Evolutionary conservation across 2,113 vertebrate genomes (phyloP), one percentile per base, ranked within the genome.

Genomic region (Orientallactaga bullata): DNA sequence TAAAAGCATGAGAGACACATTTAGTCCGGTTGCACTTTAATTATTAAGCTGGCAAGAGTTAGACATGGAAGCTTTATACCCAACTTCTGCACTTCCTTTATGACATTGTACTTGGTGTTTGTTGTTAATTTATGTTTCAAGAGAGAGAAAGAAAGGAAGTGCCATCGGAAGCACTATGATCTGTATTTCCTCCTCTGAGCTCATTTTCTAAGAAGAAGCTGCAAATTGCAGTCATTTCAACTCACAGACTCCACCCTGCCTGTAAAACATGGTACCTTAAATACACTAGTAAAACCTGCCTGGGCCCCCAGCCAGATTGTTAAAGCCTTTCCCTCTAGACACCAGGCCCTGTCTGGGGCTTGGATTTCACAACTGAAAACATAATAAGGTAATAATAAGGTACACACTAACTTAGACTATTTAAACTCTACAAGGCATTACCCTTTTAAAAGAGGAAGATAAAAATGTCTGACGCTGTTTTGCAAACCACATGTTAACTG

Each of bases 371-470:
- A 94, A 85, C 85, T 7, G 1, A 88, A 95, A 42, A 74, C 63
- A 65, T 93, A 84, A 88, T 47, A 66, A 95, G 76, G 66, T 84
- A 95, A 96, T 95, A 76, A 93, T 32, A 88, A 95, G 84, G 83
- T 95, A 68, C 17, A 32, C 1, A 0, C 28, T 82, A 83, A 84
- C 51, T 21, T 32, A 55, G 42, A 28, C 72, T 79, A 96, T 79
- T 84, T 86, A 86, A 80, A 72, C 60, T 65, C 79, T 68, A 39
- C 21, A 86, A 66, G 15, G n/a, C 82, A 89, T 72, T 90, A 68
- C 87, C 37, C 61, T 85, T 72, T 79, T 71, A 80, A 91, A 37
- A 88, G 51, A 93, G n/a, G 65, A 69, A 79, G 58, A 89, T 55
- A 85, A 88, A 80, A 90, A 90, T 60, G 3, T 37, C 35, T 89